Conservation (phyloP, 2,113 vertebrate genomes). For the Isurus oxyrinchus region DNA sequence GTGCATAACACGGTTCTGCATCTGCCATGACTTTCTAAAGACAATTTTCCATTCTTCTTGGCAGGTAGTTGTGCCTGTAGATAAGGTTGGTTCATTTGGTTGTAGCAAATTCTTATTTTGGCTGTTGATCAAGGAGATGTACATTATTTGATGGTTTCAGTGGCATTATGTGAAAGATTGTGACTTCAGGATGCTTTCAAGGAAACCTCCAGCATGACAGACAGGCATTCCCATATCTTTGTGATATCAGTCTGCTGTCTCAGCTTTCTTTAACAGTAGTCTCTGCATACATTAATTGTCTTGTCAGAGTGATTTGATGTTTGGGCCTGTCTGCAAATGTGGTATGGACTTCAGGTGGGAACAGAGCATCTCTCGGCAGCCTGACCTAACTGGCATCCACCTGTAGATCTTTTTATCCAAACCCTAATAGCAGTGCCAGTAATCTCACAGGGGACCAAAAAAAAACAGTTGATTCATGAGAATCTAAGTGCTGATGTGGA, state of each 20-base stretch:
- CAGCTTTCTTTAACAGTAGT: not conserved
- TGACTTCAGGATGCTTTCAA: not conserved
- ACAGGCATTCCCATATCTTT: too few relatives aligned
- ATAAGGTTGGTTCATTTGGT: not conserved
- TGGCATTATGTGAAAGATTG: not conserved
- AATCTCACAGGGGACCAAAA: not conserved
- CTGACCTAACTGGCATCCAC: not conserved
- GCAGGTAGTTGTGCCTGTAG: not conserved
- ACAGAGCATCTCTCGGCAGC: not conserved
- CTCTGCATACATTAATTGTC: not conserved
- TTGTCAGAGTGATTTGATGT: too few relatives aligned
- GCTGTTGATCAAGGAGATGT: not conserved
- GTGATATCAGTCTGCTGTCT: not conserved
- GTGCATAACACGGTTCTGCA: not conserved
- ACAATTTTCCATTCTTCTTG: not conserved
- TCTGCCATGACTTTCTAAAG: not conserved
- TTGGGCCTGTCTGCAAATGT: too few relatives aligned
- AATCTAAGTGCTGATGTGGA: too few relatives aligned
- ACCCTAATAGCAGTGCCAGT: not conserved
- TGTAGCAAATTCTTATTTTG: not conserved
- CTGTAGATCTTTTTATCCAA: not conserved
- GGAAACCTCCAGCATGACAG: not conserved
- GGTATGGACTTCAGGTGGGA: not conserved
- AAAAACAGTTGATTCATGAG: too few relatives aligned
- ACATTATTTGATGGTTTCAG: not conserved